Evolutionary conservation across 2,888 invertebrate species (phyloP).

Genomic region (Bedellia somnulentella): DNA sequence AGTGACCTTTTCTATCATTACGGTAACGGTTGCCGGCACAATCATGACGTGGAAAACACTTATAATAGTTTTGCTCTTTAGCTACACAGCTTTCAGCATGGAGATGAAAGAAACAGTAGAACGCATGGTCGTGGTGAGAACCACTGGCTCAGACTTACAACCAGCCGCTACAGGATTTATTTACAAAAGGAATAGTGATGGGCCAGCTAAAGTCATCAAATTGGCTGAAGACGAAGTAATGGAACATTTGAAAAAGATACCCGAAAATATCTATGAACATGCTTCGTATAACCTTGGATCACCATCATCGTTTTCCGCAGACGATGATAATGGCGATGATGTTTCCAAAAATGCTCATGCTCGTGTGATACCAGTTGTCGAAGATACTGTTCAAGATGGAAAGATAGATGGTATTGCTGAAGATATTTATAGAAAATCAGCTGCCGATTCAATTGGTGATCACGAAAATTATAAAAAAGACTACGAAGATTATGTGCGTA

Average conservation of each 20-base stretch:
- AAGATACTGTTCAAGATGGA: conserved; percentile 20
- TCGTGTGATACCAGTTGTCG: conserved; percentile 37
- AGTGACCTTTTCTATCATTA: conserved; percentile 43
- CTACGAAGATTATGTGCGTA: conserved; percentile 29
- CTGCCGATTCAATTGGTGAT: too few species aligned
- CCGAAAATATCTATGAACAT: conserved; percentile 30
- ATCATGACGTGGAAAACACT: conserved; percentile 34
- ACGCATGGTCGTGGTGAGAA: conserved; percentile 57
- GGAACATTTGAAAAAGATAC: conserved; percentile 24
- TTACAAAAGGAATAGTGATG: conserved; percentile 49
- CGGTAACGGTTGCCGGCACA: conserved; percentile 23
- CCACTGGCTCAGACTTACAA: conserved; percentile 59
- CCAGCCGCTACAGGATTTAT: conserved; percentile 63
- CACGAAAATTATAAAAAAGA: conserved; percentile 32
- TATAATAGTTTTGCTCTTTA: conserved; percentile 16
- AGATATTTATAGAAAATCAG: too few species aligned
- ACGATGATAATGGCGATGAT: conserved; percentile 26
- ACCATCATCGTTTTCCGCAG: conserved; percentile 25
- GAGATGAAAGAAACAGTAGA: conserved; percentile 51
- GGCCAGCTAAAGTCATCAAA: conserved; percentile 45
- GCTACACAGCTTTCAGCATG: conserved; percentile 28
- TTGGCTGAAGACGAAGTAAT: conserved; percentile 46
- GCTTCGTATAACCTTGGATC: conserved; percentile 25
- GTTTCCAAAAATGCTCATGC: conserved; percentile 23
- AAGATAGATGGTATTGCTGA: conserved; percentile 28